Evolutionary conservation across 2,888 invertebrate species (phyloP), one percentile per base, ranked within the genome.

Genomic region (Sarcophaga caerulescens): DNA sequence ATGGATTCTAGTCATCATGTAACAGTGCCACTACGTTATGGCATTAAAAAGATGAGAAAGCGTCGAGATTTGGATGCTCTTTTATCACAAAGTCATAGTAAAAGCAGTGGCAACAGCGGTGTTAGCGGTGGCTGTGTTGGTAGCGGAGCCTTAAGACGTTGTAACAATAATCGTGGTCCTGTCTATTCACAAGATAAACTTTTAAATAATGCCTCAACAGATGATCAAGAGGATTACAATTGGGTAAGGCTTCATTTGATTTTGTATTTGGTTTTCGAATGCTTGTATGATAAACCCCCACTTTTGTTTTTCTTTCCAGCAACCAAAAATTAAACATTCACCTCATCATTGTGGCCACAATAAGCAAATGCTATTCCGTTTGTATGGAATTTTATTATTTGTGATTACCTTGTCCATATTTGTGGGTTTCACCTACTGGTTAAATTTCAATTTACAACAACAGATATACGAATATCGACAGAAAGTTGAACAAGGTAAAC

Each of bases 31-130:
- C 94, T 94, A 87, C 94, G 94, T 87, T 89, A 92, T 70, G 94
- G 94, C 65, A 94, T 94, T 88, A 96, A 96, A 93, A 96, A 96
- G 93, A 96, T 96, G 96, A 94, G 96, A 90, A 96, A 96, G 91
- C 94, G 96, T 88, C 94, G 96, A 90, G 96, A 96, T 92, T 93
- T 96, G 89, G 96, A 96, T 92, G 96, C 96, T 65, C 92, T 96
- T 78, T 96, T 96, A 73, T 94, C 94, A 68, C 91, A 94, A 88
- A 94, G 84, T 75, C 84, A 78, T 71, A 84, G 62, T 78, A 86
- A 81, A 78, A 81, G 94, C 84, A 92, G 93, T 52, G 92, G 93
- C 19, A 81, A 73, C 47, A 71, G 57, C 6, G 68, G 80, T 73
- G 65, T 70, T 68, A 71, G 65, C 17, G 85, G 79, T 17, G 71